phyloP scores from a whole-genome alignment of 2,113 vertebrate genomes.

The Anthoscopus minutus region DNA sequence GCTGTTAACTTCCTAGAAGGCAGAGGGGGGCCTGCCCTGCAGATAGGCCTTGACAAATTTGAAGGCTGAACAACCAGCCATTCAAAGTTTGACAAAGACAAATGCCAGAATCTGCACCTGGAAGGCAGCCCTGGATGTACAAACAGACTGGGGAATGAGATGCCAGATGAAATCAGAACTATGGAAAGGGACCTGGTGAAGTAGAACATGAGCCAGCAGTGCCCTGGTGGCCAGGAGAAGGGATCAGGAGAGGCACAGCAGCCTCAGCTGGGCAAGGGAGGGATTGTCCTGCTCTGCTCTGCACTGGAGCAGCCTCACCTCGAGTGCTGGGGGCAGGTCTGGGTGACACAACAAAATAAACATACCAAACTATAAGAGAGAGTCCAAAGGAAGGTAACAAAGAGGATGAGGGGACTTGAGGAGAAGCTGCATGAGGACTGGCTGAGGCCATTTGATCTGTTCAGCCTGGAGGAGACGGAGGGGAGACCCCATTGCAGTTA shows the following conservation, averaged over 20 bases:
- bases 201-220: neutral
- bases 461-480: neutral
- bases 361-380: neutral
- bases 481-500: neutral
- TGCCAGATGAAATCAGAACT: neutral
- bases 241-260: no score
- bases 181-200: neutral
- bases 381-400: neutral
- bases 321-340: neutral
- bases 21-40: neutral
- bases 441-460: neutral
- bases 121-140: neutral
- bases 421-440: neutral
- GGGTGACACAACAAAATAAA: neutral
- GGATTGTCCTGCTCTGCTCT: neutral
- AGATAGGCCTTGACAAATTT: neutral
- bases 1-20: neutral
- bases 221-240: no score
- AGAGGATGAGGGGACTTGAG: neutral
- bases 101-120: neutral
- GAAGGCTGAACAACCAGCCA: neutral
- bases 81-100: neutral
- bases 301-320: accelerated
- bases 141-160: neutral
- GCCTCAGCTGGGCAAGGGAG: accelerated